Percentiles rank a stretch among this genome's conserved stretches.
Conservation (phyloP, 2,888 invertebrate species). For the Eledona agricola region DNA sequence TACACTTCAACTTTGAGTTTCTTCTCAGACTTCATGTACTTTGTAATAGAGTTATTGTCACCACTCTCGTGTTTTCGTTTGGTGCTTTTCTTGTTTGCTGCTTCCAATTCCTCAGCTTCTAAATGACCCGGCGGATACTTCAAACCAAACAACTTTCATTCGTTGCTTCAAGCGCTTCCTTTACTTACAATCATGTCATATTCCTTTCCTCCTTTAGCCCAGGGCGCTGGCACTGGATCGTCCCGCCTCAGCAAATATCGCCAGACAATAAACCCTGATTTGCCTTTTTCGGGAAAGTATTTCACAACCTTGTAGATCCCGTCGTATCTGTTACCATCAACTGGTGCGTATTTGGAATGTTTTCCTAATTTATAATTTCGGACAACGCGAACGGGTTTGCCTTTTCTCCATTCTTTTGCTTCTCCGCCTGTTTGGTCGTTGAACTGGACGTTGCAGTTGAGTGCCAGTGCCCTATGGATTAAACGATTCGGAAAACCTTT, state of each 20-base stretch:
- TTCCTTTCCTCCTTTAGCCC: constrained; percentile 76
- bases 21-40: constrained; percentile 54
- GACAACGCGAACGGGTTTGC: constrained; percentile 82
- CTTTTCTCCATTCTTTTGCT: constrained; percentile 75
- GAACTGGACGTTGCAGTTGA: constrained; percentile 78
- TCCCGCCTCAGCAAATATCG: constrained; percentile 79
- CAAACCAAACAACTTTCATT: background rate
- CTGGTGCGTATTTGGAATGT: constrained; percentile 81
- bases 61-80: constrained; percentile 37
- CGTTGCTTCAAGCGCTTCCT: background rate
- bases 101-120: constrained; percentile 69
- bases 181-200: constrained; percentile 60
- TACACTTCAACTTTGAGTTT: constrained; percentile 58
- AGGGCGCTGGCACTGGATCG: constrained; percentile 81
- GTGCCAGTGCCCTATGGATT: constrained; percentile 69
- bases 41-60: constrained; percentile 41
- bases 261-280: constrained; percentile 83
- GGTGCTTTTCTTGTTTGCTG: constrained; percentile 53
- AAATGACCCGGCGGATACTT: constrained; percentile 76
- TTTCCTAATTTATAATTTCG: constrained; percentile 78
- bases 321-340: constrained; percentile 81
- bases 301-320: constrained; percentile 88
- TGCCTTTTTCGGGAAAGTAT: constrained; percentile 80
- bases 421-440: constrained; percentile 72
- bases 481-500: constrained; percentile 13